Percentiles rank a stretch among this genome's conserved stretches.
These are phyloP conservation scores for Hippocampus abdominalis DNA, from an alignment of 2,113 vertebrate species.

Conservation along the genomic window DNA sequence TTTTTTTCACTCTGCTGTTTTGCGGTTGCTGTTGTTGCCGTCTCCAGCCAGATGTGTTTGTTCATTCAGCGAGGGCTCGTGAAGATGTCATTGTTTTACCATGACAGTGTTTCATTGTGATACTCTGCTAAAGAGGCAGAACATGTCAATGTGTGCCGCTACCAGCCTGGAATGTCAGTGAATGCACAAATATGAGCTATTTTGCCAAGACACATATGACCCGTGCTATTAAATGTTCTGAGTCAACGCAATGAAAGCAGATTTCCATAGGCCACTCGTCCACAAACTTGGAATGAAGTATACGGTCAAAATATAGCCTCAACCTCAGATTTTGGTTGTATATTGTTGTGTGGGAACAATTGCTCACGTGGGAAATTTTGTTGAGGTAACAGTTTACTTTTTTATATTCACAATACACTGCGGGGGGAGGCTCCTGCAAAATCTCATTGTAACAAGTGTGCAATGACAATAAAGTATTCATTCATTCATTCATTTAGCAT, in stretches of 20 bases:
- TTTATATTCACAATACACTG: no score
- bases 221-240: constrained; percentile 33
- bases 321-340: not conserved
- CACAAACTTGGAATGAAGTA: constrained; percentile 63
- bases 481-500: no score
- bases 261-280: constrained; percentile 53
- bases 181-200: constrained; percentile 35
- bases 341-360: not conserved
- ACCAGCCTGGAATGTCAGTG: constrained; percentile 35
- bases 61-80: constrained; percentile 60
- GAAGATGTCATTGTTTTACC: constrained; percentile 66
- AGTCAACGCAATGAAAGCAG: constrained; percentile 42
- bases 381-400: no score
- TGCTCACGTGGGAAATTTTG: no score
- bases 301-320: constrained; percentile 3
- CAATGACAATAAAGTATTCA: no score
- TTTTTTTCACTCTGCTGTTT: constrained; percentile 37
- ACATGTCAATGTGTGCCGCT: constrained; percentile 19
- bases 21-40: constrained; percentile 58
- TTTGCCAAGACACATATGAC: constrained; percentile 41
- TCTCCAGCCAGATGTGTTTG: constrained; percentile 59
- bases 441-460: no score
- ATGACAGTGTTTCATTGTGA: constrained; percentile 59
- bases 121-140: constrained; percentile 43
- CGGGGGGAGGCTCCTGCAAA: no score